phyloP scores from a whole-genome alignment of 2,797 vertebrate species.

The Cuculus canorus region DNA sequence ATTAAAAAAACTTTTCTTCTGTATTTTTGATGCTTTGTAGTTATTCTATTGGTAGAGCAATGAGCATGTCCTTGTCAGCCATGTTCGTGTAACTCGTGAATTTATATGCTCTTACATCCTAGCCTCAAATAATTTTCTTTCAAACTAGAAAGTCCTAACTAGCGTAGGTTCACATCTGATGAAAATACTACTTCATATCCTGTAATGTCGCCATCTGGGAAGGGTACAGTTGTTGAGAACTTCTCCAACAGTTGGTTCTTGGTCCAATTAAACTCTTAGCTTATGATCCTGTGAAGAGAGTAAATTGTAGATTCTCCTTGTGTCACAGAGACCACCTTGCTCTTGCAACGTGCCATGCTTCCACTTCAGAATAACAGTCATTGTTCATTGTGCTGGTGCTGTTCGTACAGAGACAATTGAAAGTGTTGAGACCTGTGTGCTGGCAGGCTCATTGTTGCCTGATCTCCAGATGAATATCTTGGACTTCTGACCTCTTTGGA shows the following conservation, averaged over 20 bases:
- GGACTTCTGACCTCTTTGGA: background rate
- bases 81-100: background rate
- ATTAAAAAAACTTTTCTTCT: background rate
- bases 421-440: background rate
- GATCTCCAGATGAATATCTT: background rate
- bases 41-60: background rate
- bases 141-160: background rate
- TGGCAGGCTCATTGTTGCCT: background rate
- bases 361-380: background rate
- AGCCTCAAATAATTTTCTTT: background rate
- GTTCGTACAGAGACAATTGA: background rate
- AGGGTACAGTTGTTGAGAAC: background rate
- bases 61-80: background rate
- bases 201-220: background rate
- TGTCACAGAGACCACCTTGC: background rate
- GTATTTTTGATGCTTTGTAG: background rate
- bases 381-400: background rate
- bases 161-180: background rate
- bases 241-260: background rate
- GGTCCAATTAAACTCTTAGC: background rate
- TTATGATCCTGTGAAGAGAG: background rate
- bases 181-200: background rate
- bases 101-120: background rate
- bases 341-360: background rate
- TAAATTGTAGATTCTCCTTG: background rate